Percentiles rank a stretch among this genome's conserved stretches.
phyloP scores from a whole-genome alignment of 2,888 invertebrate species.

The Ochlodes sylvanus region DNA sequence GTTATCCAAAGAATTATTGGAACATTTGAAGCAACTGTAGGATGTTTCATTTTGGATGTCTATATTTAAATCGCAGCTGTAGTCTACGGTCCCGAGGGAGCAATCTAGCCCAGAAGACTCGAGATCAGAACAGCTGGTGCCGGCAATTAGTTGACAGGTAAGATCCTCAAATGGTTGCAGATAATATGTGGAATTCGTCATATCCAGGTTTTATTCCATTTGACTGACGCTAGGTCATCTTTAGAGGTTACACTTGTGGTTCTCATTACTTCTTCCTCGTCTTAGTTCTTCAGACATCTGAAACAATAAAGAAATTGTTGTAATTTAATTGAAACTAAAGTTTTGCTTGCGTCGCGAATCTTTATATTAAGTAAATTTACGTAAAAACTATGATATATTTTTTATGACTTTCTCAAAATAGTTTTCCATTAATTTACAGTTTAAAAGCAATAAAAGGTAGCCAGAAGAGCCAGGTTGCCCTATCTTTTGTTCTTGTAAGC shows the following conservation, averaged over 20 bases:
- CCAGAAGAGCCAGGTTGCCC: too few relatives aligned
- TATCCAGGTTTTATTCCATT: slow-evolving; percentile 58
- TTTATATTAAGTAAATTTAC: too few relatives aligned
- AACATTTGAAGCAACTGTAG: slow-evolving; percentile 68
- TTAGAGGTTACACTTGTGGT: slow-evolving; percentile 54
- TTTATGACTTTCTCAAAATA: too few relatives aligned
- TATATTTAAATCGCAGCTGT: slow-evolving; percentile 67
- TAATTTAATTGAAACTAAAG: neutral
- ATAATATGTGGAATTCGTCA: slow-evolving; percentile 70
- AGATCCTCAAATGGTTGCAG: slow-evolving; percentile 67
- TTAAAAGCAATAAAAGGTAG: too few relatives aligned
- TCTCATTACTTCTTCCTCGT: slow-evolving; percentile 44
- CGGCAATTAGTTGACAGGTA: slow-evolving; percentile 62
- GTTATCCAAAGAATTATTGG: slow-evolving; percentile 60
- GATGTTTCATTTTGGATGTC: slow-evolving; percentile 79
- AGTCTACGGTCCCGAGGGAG: slow-evolving; percentile 51
- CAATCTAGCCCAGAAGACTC: slow-evolving; percentile 63
- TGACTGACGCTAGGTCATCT: slow-evolving; percentile 62
- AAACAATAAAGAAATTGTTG: slow-evolving; percentile 42
- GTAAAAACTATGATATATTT: too few relatives aligned
- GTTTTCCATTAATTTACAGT: too few relatives aligned
- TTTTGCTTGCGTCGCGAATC: too few relatives aligned
- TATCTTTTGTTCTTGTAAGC: too few relatives aligned
- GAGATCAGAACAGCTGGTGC: slow-evolving; percentile 59
- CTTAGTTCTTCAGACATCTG: slow-evolving; percentile 48